Conservation (phyloP, 2,113 vertebrate genomes). For the Cavia porcellus region DNA sequence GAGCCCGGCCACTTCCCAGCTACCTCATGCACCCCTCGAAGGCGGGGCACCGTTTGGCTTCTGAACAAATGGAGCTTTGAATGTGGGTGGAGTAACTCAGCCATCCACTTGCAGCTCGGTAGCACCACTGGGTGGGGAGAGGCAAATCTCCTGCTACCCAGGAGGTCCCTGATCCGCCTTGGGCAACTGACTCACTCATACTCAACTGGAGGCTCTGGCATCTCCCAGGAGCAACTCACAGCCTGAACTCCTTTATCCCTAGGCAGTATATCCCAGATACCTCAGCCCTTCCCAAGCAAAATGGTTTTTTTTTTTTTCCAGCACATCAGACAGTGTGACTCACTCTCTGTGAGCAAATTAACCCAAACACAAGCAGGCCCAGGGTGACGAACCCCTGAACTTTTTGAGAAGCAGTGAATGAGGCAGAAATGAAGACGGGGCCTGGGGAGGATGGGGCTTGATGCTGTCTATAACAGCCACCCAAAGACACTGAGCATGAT, state of each 20-base stretch:
- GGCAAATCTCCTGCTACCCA: neutral
- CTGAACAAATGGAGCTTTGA: neutral
- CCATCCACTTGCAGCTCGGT: neutral
- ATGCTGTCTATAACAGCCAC: neutral
- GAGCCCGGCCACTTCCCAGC: neutral
- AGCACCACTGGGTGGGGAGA: rapidly evolving
- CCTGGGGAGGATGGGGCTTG: neutral
- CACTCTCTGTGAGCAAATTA: neutral
- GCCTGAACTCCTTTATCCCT: neutral
- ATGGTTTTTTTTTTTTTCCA: neutral
- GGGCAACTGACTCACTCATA: neutral
- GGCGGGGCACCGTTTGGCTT: neutral
- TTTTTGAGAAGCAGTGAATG: neutral
- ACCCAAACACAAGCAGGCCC: too few species aligned
- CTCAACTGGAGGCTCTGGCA: neutral
- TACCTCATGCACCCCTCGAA: neutral
- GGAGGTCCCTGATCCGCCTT: neutral
- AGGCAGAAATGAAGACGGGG: neutral
- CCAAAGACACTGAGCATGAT: neutral
- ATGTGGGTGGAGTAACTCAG: neutral
- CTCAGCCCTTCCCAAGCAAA: neutral
- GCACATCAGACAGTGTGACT: neutral
- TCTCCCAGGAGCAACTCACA: neutral
- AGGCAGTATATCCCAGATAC: neutral
- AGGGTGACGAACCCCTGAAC: neutral